Evolutionary conservation across 2,888 invertebrate species (phyloP), one percentile per base, ranked within the genome.

Genomic region (Acleris cristana): DNA sequence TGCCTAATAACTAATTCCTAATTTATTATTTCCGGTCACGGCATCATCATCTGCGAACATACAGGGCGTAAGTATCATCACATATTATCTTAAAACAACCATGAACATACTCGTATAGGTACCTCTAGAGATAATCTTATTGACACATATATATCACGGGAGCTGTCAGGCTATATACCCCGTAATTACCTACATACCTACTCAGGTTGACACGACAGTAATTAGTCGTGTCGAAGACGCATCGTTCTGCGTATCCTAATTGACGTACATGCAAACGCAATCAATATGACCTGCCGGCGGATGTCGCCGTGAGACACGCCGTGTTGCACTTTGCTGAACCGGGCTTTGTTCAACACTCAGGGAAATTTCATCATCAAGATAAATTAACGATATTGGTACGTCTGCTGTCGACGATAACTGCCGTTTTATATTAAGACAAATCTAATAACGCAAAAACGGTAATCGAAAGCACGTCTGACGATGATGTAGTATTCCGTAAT

Each of bases 261-360:
- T 92, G 91, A 90, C 89, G 85, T 87, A 92, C 92, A 92, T 83
- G 92, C 86, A 90, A 92, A 92, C 84, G 89, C 92, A 90, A 92
- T 92, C 92, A 91, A 89, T 91, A 87, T 83, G 85, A 83, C 84
- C 83, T 81, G 79, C 74, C 81, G 80, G 79, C 84, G 88, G 90
- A 88, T 87, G 85, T 87, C 79, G 80, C 80, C 74, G 74, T 77
- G 79, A 79, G 80, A 80, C 75, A 77, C 77, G 77, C 74, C 76
- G 75, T 71, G 72, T 69, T 72, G 62, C 67, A 71, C 73, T 71
- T 68, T 73, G 65, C 75, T 71, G 60, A 70, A 34, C 65, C 30
- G 34, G 18, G 54, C 70, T 65, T 70, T 63, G 66, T 70, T 70
- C 34, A 57, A 12, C 8, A 53, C 63, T 54, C 53, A 34, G 53